These are phyloP conservation scores for Goniozus legneri DNA, from an alignment of 1,140 invertebrate genomes.

Conservation along the genomic window DNA sequence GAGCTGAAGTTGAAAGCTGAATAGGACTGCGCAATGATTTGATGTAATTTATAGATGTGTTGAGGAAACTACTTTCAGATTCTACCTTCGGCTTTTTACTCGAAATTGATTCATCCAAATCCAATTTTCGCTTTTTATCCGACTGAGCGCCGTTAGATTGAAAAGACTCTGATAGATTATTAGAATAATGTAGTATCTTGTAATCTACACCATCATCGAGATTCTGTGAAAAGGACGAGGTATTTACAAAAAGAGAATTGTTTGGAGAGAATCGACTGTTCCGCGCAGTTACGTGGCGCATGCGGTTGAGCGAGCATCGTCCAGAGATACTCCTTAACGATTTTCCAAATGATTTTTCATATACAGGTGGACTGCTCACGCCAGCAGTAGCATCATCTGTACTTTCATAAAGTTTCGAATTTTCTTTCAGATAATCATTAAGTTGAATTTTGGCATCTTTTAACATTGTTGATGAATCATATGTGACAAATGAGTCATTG, in stretches of 20 bases:
- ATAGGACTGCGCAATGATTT: slow-evolving; percentile 30
- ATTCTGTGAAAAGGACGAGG: slow-evolving; percentile 25
- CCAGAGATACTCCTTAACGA: slow-evolving; percentile 40
- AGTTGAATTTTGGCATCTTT: slow-evolving; percentile 42
- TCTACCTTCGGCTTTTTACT: slow-evolving; percentile 35
- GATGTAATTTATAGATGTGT: slow-evolving; percentile 30
- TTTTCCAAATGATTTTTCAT: slow-evolving; percentile 37
- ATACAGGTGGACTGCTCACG: slow-evolving; percentile 12
- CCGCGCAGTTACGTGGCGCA: slow-evolving; percentile 35
- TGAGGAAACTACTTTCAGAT: slow-evolving; percentile 23
- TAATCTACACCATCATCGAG: slow-evolving; percentile 23
- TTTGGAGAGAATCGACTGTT: slow-evolving; percentile 38
- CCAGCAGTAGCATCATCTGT: slow-evolving; percentile 15
- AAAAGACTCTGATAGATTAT: slow-evolving; percentile 16
- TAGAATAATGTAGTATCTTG: slow-evolving; percentile 26
- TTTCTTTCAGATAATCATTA: slow-evolving; percentile 42
- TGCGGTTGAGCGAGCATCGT: slow-evolving; percentile 31
- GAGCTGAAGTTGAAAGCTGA: slow-evolving; percentile 33
- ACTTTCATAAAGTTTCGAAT: slow-evolving; percentile 28
- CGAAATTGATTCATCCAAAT: slow-evolving; percentile 6
- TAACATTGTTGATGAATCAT: slow-evolving; percentile 36
- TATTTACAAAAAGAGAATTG: slow-evolving; percentile 41
- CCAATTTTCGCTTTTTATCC: slow-evolving; percentile 37
- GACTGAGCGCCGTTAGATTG: slow-evolving; percentile 22
- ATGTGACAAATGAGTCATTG: slow-evolving; percentile 32